Base-by-base conservation (phyloP, 2,113 vertebrate species). In the Mormyrus lacerda region DNA sequence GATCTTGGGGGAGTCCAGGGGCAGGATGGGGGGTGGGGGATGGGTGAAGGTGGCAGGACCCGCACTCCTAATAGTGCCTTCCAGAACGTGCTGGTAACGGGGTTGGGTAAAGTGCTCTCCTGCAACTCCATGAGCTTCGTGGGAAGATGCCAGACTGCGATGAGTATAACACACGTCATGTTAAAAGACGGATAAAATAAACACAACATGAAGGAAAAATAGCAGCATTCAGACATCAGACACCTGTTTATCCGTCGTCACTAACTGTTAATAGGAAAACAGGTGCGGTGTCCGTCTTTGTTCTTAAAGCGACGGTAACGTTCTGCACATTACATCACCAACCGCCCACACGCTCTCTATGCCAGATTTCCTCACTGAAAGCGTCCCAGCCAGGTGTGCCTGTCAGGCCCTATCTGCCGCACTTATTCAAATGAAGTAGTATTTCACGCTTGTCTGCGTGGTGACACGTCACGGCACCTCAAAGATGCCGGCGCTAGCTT, bases 341-440 rank as follows among this genome's bases (percentile, higher is more conserved):
- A 90, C 85, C 93, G 94, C 94, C 93, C 93, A 91, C 93, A 94
- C 93, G 91, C 92, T 90, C 93, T 92, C 93, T 92, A 93, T 94
- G 90, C 92, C 93, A 93, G 93, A 94, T 95, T 94, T 94, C 94
- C 92, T 92, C 93, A 91, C 94, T 94, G 94, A 91, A 92, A 94
- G 94, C 93, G 92, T 95, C 92, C 93, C 91, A 93, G 94, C 93
- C 95, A 95, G 94, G 94, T 95, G 93, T 91, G 91, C 91, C 92
- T 91, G 90, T 91, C 15, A 92, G 92, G 90, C 91, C 92, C 91
- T 93, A 92, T 94, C 94, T 93, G 91, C 91, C 91, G 86, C 91
- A 90, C 91, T 91, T 91, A 91, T 93, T 93, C 94, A 90, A 94
- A 93, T 91, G 79, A 93, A 92, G 92, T 87, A 11, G 35, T 58